These are phyloP conservation scores for Metaphire vulgaris DNA, from an alignment of 1,140 invertebrate genomes.

Conservation along the genomic window DNA sequence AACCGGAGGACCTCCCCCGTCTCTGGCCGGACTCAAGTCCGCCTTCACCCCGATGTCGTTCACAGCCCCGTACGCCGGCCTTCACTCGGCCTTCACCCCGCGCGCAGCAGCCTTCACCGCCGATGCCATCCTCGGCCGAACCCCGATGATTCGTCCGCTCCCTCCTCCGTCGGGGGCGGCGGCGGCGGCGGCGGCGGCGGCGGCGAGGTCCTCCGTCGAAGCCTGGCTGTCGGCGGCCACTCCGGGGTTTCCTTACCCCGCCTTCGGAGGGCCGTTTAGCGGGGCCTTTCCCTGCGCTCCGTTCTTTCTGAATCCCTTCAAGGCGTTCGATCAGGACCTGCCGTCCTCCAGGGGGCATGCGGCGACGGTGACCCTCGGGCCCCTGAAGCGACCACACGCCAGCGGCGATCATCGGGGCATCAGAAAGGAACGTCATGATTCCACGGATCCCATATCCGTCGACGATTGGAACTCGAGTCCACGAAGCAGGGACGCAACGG, in stretches of 20 bases:
- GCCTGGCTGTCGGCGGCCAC: not conserved
- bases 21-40: conserved; percentile 40
- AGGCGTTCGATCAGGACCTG: conserved; percentile 5
- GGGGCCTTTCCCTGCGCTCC: conserved; percentile 11
- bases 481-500: not conserved
- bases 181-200: conserved; percentile 16
- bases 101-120: conserved; percentile 36
- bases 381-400: not conserved
- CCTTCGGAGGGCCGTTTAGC: not conserved
- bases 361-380: no score
- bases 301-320: conserved; percentile 23
- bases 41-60: conserved; percentile 46
- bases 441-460: not conserved
- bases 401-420: not conserved
- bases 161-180: conserved; percentile 20
- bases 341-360: not conserved
- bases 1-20: conserved; percentile 28
- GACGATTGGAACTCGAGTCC: not conserved
- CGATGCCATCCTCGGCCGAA: conserved; percentile 33
- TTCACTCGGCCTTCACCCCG: conserved; percentile 47
- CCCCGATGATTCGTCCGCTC: conserved; percentile 34
- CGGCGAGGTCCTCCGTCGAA: not conserved
- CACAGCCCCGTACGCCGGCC: conserved; percentile 30
- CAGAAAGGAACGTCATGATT: not conserved
- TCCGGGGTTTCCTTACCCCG: conserved; percentile 20